Evolutionary conservation across 1,140 invertebrate genomes (phyloP), one percentile per base, ranked within the genome.

Genomic region (Antheraea mylitta): DNA sequence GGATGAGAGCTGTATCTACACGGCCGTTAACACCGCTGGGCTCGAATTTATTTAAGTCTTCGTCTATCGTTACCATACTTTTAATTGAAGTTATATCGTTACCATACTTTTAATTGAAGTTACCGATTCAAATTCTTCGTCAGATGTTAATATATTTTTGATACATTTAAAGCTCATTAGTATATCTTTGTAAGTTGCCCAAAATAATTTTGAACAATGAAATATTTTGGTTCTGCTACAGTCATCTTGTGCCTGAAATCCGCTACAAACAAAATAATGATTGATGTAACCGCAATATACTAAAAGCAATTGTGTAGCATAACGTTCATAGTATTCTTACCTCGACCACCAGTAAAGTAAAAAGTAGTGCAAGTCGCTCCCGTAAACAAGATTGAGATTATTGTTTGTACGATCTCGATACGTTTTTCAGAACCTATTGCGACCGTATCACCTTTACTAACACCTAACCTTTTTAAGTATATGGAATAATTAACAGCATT

Each of bases 361-460:
- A 78, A 81, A 30, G 4, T 4, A 30, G 22, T 30, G 22, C 81
- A 83, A 11, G 79, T 77, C 16, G 86, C 86, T 19, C 86, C 86
- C 38, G 78, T 82, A 66, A 85, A 82, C 58, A 86, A 67, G 61
- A 86, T 77, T 38, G 36, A 93, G 94, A 69, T 93, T 88, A 64
- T 89, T 81, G 38, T 95, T 95, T 67, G 94, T 93, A 92, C 77
- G 76, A 93, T 95, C 77, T 93, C 90, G 3, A 94, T 75, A 66
- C 93, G 92, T 84, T 95, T 96, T 77, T 96, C 95, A 70, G 93
- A 93, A 18, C 91, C 94, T 63, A 95, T 85, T 1, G 92, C 93
- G 37, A 96, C 85, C 61, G 91, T 90, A 79, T 95, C 95, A n/a
- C 93, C 93, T 7, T 86, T 74, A 8, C 69, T 48, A 19, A 89